Evolutionary conservation across 2,113 vertebrate genomes (phyloP).

Genomic region (Beaufortia kweichowensis): DNA sequence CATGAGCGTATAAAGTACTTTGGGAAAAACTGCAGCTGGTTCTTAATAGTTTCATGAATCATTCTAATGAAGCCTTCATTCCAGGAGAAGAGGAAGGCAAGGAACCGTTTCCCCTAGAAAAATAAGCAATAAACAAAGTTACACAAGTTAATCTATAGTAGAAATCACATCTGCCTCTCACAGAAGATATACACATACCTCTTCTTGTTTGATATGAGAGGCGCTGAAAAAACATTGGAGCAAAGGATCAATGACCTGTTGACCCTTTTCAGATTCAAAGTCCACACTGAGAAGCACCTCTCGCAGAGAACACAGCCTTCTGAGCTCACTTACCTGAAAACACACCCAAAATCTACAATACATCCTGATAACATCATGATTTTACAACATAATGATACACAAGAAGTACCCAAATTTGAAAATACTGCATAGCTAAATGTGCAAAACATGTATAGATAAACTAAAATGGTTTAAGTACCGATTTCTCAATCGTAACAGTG

Average conservation of each 20-base stretch:
- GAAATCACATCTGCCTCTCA: background rate
- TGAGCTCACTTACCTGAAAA: conserved; percentile 77
- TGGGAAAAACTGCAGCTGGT: conserved; percentile 84
- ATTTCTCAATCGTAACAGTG: conserved; percentile 76
- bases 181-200: conserved; percentile 68
- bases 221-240: conserved; percentile 83
- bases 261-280: conserved; percentile 80
- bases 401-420: background rate
- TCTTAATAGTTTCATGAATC: conserved; percentile 93
- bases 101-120: conserved; percentile 89
- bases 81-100: conserved; percentile 93
- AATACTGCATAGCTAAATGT: too few species aligned
- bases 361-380: background rate
- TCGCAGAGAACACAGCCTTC: conserved; percentile 81
- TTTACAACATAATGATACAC: background rate
- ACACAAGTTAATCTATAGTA: background rate
- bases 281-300: conserved; percentile 80
- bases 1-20: conserved; percentile 75
- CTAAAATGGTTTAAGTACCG: conserved; percentile 63
- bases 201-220: conserved; percentile 81
- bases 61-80: conserved; percentile 85
- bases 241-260: conserved; percentile 80
- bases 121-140: conserved; percentile 22
- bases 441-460: background rate
- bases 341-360: background rate